Base-by-base conservation (phyloP, 2,797 vertebrate species). In the Molothrus aeneus region DNA sequence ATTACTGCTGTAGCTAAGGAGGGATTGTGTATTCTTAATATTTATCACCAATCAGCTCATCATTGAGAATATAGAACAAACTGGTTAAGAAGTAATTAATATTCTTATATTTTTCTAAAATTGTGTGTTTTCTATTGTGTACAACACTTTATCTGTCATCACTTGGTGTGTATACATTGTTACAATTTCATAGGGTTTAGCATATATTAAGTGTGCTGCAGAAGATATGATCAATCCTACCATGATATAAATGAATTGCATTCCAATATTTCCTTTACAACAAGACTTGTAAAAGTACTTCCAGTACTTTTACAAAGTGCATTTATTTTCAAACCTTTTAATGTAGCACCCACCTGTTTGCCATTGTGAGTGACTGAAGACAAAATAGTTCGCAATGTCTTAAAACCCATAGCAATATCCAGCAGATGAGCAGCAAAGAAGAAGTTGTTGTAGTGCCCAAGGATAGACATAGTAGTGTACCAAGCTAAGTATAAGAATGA, bases 381-480 rank as follows among this genome's bases (percentile, higher is more conserved):
- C 22, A 99, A 97, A 96, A 99, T 99, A 51, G 99, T 99, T 96
- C 99, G 97, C 36, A 99, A 88, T 5, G 99, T 99, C 97, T 99
- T 99, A 97, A 99, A 99, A 73, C 99, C 99, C 99, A 99, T 99
- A 43, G 99, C 99, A 14, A 99, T 99, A 95, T 99, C 99, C 95
- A 99, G 97, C 47, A 99, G 98, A 75, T 99, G 99, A 95, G 99
- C 99, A 47, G 99, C 99, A 26, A 99, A 99, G 98, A 99, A 99
- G 98, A 99, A 99, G 97, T 99, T 99, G 98, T 99, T 99, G 98
- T 99, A 99, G 97, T 99, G 99, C 40, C 99, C 99, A 86, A 99
- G 98, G 94, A 99, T 98, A 19, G 99, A 99, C 99, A 99, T 99
- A 87, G 99, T 99, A 8, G 99, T 99, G 95, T 99, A 99, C 99